A percentile compares a stretch with the other conserved stretches of the same genome.
These are phyloP conservation scores for Poecilia picta DNA, from an alignment of 2,797 vertebrate species.

Conservation along the genomic window DNA sequence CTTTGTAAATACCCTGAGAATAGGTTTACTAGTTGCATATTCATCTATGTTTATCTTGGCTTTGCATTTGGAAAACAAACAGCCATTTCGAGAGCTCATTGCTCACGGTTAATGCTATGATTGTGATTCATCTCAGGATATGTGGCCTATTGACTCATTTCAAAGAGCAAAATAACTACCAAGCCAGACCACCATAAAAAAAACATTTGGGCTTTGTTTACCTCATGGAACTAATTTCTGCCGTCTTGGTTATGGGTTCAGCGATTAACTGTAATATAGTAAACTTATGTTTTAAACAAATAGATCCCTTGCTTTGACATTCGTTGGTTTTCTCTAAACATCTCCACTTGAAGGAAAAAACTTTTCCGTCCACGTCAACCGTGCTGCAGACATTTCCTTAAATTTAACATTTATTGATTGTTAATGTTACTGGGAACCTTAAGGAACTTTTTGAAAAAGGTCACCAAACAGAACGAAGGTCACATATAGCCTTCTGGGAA, in stretches of 20 bases:
- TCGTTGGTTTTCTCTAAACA: neutral
- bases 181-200: slow-evolving; percentile 21
- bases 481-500: too few species aligned
- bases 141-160: slow-evolving; percentile 15
- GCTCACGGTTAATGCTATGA: slow-evolving; percentile 7
- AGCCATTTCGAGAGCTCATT: neutral
- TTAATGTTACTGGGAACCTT: neutral
- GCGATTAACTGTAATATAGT: neutral
- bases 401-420: neutral
- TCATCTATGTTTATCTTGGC: neutral
- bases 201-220: slow-evolving; percentile 21
- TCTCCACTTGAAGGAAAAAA: neutral
- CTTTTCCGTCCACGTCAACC: neutral
- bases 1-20: neutral
- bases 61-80: neutral
- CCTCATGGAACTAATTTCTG: neutral
- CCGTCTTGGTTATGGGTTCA: neutral
- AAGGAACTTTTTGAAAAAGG: neutral
- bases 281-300: neutral
- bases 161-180: slow-evolving; percentile 14
- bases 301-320: neutral
- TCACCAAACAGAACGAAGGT: neutral
- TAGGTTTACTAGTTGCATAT: neutral
- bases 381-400: neutral
- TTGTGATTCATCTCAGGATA: slow-evolving; percentile 22